Conservation (phyloP, 2,888 invertebrate species). For the Drosophila quasianomalipes region DNA sequence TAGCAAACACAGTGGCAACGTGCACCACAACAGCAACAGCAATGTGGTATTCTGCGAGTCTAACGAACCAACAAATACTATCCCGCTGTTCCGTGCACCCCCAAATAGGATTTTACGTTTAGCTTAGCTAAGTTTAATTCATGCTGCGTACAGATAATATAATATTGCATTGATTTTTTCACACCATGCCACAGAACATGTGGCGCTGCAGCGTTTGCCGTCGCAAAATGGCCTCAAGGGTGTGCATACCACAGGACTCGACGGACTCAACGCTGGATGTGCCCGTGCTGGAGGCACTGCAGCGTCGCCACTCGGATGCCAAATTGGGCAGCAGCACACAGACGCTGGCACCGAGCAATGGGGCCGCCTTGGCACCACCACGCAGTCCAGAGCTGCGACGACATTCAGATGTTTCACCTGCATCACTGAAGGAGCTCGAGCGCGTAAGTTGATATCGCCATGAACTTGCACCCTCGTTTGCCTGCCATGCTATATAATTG, state of each 20-base stretch:
- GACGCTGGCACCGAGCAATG: conserved; percentile 84
- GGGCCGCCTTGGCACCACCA: conserved; percentile 91
- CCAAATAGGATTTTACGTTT: conserved; percentile 53
- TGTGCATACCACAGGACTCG: conserved; percentile 92
- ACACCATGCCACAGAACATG: conserved; percentile 86
- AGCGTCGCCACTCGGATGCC: conserved; percentile 93
- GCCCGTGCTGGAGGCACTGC: conserved; percentile 91
- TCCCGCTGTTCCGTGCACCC: conserved; percentile 36
- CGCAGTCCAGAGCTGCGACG: conserved; percentile 92
- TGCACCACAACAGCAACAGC: conserved; percentile 4
- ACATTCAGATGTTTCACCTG: conserved; percentile 95
- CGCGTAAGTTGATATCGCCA: conserved; percentile 88
- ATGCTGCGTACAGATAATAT: conserved; percentile 39
- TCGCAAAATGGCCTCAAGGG: conserved; percentile 91
- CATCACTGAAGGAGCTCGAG: conserved; percentile 94
- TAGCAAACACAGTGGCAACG: background rate
- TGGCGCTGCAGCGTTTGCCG: conserved; percentile 97
- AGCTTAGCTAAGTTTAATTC: conserved; percentile 57
- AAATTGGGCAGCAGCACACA: conserved; percentile 88
- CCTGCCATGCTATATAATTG: conserved; percentile 8
- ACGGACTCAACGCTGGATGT: conserved; percentile 94
- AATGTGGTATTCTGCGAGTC: conserved; percentile 41
- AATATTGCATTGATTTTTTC: conserved; percentile 45
- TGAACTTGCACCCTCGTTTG: too few relatives aligned
- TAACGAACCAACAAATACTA: conserved; percentile 57